Evolutionary conservation across 2,113 vertebrate species (phyloP).

Genomic region (Apodemus speciosus): DNA sequence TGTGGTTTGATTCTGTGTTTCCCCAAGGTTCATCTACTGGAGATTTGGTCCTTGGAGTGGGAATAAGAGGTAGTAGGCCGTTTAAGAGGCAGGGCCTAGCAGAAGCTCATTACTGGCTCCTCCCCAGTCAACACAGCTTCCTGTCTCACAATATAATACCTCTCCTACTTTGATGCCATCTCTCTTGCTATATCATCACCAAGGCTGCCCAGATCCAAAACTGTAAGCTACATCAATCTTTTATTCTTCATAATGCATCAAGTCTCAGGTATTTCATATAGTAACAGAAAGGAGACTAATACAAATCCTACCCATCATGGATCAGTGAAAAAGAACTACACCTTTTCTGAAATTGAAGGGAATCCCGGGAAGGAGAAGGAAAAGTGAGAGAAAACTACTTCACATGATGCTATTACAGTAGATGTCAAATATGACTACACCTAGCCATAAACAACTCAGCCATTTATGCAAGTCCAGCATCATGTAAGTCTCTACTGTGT

Average conservation of each 20-base stretch:
- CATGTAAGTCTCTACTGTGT: conserved; percentile 40
- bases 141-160: too few species aligned
- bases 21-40: neutral
- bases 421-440: neutral
- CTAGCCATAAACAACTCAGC: conserved; percentile 8
- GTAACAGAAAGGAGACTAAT: neutral
- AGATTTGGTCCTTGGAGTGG: neutral
- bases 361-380: conserved; percentile 40
- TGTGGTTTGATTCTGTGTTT: neutral
- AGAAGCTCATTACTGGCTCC: neutral
- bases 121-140: neutral
- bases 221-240: neutral
- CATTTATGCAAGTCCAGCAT: neutral
- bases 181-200: neutral
- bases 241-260: neutral
- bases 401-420: neutral
- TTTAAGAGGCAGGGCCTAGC: neutral
- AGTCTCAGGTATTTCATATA: neutral
- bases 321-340: neutral
- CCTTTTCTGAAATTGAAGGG: conserved; percentile 14
- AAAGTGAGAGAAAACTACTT: neutral
- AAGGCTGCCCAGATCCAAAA: neutral
- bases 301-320: neutral
- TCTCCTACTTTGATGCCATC: neutral
- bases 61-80: neutral